Percentiles rank a stretch among this genome's conserved stretches.
These are phyloP conservation scores for Drosophila setosimentum DNA, from an alignment of 2,888 invertebrate species.

Conservation along the genomic window DNA sequence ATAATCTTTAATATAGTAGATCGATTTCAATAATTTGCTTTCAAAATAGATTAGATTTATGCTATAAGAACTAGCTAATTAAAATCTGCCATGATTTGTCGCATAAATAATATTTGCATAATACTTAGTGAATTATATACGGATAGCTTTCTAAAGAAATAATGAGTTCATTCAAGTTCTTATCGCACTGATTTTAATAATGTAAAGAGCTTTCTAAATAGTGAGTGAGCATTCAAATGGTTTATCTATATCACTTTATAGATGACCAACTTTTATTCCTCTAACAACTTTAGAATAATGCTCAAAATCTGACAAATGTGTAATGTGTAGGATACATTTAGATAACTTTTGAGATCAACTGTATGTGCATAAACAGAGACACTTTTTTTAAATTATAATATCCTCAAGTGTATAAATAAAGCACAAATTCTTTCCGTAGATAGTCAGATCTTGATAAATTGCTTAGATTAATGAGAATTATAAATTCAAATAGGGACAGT, in stretches of 20 bases:
- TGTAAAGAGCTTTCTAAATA: accelerated
- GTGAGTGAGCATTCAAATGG: not conserved
- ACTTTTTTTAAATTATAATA: not conserved
- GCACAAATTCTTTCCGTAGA: not conserved
- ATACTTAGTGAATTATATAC: too few species aligned
- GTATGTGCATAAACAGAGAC: not conserved
- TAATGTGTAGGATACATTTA: not conserved
- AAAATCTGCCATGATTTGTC: not conserved
- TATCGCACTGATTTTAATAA: accelerated
- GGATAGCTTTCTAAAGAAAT: not conserved
- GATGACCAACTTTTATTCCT: not conserved
- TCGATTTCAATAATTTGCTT: not conserved
- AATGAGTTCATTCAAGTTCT: not conserved
- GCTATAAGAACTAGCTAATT: not conserved
- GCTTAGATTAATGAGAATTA: not conserved
- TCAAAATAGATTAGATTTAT: too few species aligned
- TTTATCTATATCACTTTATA: not conserved
- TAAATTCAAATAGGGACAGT: not conserved
- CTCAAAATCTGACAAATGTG: not conserved
- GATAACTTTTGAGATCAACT: too few species aligned
- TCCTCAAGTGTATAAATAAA: not conserved
- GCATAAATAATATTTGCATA: not conserved
- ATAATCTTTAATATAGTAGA: not conserved
- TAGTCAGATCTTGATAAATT: not conserved
- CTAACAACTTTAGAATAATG: not conserved